Evolutionary conservation across 2,888 invertebrate species (phyloP).

Genomic region (Polydrusus cervinus): DNA sequence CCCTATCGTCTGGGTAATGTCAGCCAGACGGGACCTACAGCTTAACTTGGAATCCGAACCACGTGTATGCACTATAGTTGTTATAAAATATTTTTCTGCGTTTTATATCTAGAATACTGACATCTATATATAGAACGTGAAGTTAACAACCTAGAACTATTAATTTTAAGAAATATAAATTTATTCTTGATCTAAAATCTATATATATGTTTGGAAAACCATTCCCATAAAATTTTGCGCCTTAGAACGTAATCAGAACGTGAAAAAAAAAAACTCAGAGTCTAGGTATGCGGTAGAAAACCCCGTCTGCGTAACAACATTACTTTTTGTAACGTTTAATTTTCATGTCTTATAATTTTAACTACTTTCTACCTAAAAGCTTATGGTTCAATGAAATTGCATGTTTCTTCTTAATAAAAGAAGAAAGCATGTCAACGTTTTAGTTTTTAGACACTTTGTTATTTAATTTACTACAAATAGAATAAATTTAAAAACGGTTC

Average conservation of each 20-base stretch:
- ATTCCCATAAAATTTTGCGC: constrained; percentile 10
- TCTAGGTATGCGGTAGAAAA: constrained; percentile 24
- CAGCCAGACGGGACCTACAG: no score
- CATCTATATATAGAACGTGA: no score
- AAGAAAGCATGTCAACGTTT: constrained; percentile 54
- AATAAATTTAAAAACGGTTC: neutral
- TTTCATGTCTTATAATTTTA: constrained; percentile 40
- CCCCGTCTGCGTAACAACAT: constrained; percentile 19
- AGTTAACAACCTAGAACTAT: no score
- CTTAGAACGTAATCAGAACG: constrained; percentile 53
- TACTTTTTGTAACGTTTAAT: constrained; percentile 37
- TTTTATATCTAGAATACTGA: no score
- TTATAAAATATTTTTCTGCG: no score
- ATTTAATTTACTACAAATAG: constrained; percentile 22
- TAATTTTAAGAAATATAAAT: no score
- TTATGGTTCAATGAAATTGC: constrained; percentile 40
- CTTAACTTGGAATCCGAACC: no score
- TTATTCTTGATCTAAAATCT: no score
- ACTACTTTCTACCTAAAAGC: constrained; percentile 37
- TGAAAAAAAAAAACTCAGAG: constrained; percentile 40
- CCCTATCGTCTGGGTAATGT: no score
- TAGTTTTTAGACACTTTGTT: constrained; percentile 9
- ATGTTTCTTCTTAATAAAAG: constrained; percentile 44
- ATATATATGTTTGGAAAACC: neutral
- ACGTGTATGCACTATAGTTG: no score